These are phyloP conservation scores for Stratiolaelaps scimitus DNA, from an alignment of 1,140 invertebrate species.

Conservation along the genomic window DNA sequence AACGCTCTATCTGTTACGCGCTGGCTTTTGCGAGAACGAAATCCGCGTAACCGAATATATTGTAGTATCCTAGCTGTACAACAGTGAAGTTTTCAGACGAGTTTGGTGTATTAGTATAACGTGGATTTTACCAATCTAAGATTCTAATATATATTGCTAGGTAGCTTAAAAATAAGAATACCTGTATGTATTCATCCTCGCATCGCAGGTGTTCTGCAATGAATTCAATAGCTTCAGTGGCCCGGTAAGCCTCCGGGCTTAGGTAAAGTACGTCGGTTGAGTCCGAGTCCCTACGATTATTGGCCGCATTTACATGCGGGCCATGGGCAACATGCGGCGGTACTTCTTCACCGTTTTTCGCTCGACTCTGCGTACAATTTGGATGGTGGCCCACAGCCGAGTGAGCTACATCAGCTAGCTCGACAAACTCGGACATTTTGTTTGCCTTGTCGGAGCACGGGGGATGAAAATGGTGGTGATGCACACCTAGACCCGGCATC, in stretches of 20 bases:
- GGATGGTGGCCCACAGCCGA: slow-evolving; percentile 61
- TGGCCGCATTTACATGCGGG: slow-evolving; percentile 30
- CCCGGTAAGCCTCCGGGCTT: slow-evolving; percentile 72
- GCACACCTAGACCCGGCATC: slow-evolving; percentile 50
- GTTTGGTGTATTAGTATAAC: too few relatives aligned
- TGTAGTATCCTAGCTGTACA: too few relatives aligned
- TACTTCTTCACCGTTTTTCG: slow-evolving; percentile 48
- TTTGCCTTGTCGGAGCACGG: slow-evolving; percentile 21
- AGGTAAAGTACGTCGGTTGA: slow-evolving; percentile 75
- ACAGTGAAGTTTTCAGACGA: too few relatives aligned
- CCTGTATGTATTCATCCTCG: slow-evolving; percentile 93
- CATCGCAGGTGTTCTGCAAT: slow-evolving; percentile 94
- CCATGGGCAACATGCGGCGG: slow-evolving; percentile 30
- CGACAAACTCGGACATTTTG: slow-evolving; percentile 57
- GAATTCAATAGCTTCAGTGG: slow-evolving; percentile 92
- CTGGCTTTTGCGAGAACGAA: too few relatives aligned
- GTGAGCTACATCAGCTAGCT: slow-evolving; percentile 81
- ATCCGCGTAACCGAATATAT: too few relatives aligned
- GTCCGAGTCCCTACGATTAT: slow-evolving; percentile 66
- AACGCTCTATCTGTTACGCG: too few relatives aligned
- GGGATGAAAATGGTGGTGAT: slow-evolving; percentile 30
- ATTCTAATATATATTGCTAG: too few relatives aligned
- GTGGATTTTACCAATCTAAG: too few relatives aligned
- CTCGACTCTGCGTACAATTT: slow-evolving; percentile 74
- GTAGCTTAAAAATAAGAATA: slow-evolving; percentile 42